A percentile compares a stretch with the other conserved stretches of the same genome.
Conservation (phyloP, 2,888 invertebrate species). For the Netelia fuscicornis region DNA sequence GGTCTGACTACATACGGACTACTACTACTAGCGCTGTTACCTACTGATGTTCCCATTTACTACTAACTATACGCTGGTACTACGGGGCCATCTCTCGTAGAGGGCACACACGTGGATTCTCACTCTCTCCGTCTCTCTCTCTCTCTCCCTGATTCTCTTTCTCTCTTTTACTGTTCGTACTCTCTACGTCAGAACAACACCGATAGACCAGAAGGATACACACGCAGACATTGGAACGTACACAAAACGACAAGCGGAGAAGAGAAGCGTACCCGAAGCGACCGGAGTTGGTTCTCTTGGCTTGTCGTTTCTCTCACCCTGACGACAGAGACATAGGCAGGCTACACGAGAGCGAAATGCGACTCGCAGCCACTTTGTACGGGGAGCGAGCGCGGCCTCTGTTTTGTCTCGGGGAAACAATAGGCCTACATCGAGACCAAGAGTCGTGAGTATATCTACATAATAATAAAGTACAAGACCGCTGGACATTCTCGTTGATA, state of each 20-base stretch:
- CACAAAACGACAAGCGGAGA: neutral
- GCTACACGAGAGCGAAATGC: conserved; percentile 66
- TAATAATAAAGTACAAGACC: neutral
- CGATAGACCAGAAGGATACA: too few species aligned
- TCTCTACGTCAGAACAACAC: conserved; percentile 22
- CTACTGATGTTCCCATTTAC: neutral
- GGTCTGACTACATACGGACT: neutral
- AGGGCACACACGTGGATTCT: neutral
- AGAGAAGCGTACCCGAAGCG: neutral
- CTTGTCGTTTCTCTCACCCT: conserved; percentile 19
- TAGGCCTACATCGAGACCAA: conserved; percentile 76
- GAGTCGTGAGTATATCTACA: conserved; percentile 12
- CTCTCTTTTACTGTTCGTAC: neutral
- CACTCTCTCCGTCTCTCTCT: neutral
- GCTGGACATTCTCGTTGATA: too few species aligned
- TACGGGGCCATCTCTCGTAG: neutral
- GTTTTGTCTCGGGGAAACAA: conserved; percentile 84
- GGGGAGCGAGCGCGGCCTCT: conserved; percentile 75
- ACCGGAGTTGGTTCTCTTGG: conserved; percentile 32
- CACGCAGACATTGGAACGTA: neutral
- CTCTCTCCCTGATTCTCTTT: neutral
- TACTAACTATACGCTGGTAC: conserved; percentile 1
- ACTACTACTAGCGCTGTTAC: neutral
- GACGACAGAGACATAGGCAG: too few species aligned
- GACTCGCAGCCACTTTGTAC: conserved; percentile 84